Evolutionary conservation across 2,888 invertebrate genomes (phyloP).

Genomic region (Drosophila lutescens): DNA sequence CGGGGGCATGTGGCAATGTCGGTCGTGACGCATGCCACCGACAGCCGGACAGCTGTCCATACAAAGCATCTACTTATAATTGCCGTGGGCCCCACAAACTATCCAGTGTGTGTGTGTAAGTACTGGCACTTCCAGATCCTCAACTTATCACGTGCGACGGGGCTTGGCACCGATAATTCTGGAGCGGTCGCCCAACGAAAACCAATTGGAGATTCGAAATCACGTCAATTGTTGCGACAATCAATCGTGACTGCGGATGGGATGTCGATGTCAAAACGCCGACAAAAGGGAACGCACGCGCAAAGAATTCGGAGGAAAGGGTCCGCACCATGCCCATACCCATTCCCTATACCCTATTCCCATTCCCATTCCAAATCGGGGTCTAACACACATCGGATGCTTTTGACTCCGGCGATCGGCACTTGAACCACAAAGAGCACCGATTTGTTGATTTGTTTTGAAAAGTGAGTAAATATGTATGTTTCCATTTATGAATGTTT

Average conservation of each 20-base stretch:
- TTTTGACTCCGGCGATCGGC: conserved; percentile 49
- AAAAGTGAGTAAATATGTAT: conserved; percentile 79
- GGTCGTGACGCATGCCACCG: conserved; percentile 53
- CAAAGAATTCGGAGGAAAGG: conserved; percentile 53
- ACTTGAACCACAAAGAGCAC: conserved; percentile 78
- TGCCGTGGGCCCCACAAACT: conserved; percentile 39
- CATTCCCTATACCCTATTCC: neutral
- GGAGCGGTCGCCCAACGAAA: conserved; percentile 40
- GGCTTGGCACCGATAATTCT: conserved; percentile 61
- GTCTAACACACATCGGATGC: conserved; percentile 19
- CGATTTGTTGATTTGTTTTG: conserved; percentile 81
- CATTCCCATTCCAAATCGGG: conserved; percentile 19
- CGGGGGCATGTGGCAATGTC: conserved; percentile 20
- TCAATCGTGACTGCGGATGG: conserved; percentile 75
- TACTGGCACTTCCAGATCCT: conserved; percentile 2
- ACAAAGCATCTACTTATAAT: conserved; percentile 65
- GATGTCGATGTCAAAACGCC: conserved; percentile 63
- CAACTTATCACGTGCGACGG: conserved; percentile 56
- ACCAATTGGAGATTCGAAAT: conserved; percentile 80
- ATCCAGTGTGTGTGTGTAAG: no score
- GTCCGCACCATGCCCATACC: conserved; percentile 18
- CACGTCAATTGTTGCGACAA: conserved; percentile 77
- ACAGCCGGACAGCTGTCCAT: conserved; percentile 60
- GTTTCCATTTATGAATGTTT: conserved; percentile 81
- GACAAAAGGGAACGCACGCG: conserved; percentile 73